A percentile compares a stretch with the other conserved stretches of the same genome.
These are phyloP conservation scores for Onychostruthus taczanowskii DNA, from an alignment of 2,113 vertebrate genomes.

Conservation along the genomic window DNA sequence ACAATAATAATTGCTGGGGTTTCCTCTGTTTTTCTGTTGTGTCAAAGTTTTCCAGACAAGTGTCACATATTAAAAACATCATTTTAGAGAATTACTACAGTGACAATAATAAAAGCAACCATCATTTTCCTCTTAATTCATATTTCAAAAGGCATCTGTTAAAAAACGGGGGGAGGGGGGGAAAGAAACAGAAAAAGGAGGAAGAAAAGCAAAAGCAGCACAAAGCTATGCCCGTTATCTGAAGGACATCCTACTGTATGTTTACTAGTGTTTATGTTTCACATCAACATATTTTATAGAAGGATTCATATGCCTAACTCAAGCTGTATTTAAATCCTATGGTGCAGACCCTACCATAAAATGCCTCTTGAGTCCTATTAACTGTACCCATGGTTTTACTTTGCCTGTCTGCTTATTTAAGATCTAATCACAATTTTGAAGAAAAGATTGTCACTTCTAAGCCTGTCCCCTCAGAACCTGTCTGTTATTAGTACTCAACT, in stretches of 20 bases:
- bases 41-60: neutral
- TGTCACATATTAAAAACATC: neutral
- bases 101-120: neutral
- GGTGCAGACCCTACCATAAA: slow-evolving; percentile 80
- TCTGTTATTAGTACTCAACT: slow-evolving; percentile 70
- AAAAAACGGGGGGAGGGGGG: neutral
- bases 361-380: slow-evolving; percentile 84
- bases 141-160: neutral
- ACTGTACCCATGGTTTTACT: slow-evolving; percentile 82
- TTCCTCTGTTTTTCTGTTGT: neutral
- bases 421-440: slow-evolving; percentile 70
- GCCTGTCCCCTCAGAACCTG: slow-evolving; percentile 66
- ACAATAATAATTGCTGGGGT: neutral
- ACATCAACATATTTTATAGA: slow-evolving; percentile 64
- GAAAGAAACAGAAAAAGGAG: neutral
- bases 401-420: slow-evolving; percentile 78
- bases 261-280: slow-evolving; percentile 56
- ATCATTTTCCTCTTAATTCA: neutral
- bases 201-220: neutral
- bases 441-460: slow-evolving; percentile 65
- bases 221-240: neutral
- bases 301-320: slow-evolving; percentile 78
- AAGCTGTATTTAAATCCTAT: slow-evolving; percentile 72
- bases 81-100: neutral
- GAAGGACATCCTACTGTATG: slow-evolving; percentile 40